Evolutionary conservation across 2,888 invertebrate species (phyloP), one percentile per base, ranked within the genome.

Genomic region (Thereva nobilitata): DNA sequence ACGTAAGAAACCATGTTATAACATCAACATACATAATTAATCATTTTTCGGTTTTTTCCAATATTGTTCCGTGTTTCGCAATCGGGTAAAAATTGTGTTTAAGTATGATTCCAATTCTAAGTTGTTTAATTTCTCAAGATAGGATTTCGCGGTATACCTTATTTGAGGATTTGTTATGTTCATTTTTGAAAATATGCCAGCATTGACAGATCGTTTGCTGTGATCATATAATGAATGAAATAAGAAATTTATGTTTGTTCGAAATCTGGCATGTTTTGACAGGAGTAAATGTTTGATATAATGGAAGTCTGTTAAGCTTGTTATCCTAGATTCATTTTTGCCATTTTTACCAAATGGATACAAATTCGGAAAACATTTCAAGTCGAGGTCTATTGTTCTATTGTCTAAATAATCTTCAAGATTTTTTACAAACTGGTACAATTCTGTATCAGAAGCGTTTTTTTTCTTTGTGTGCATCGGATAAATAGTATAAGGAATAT

Each of bases 151-250:
- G 23, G 23, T 23, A 40, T 55, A 4, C 55, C 10, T 38, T 42
- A 42, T 42, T 42, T 42, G 42, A 42, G 23, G 23, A 23, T 23
- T 23, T 42, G 66, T 68, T 4, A 70, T 52, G 68, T 74, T 73
- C 54, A 74, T 63, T 70, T 72, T 73, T 66, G 73, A 72, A 61
- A 72, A 75, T 10, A 75, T 73, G 8, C 73, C 73, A 35, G 72
- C 67, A 55, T 68, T 71, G 9, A 72, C 38, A 68, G 72, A 72
- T 44, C 73, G 64, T 5, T 71, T 70, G 53, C 74, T 74, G 35
- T 55, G 65, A 52, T 73, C 67, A 59, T 72, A 66, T 41, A 73
- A 67, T 52, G 72, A 68, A 10, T 63, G 67, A 73, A 68, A 75
- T 75, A 2, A 75, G 40, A 68, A 68, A 74, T 72, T 35, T 71